Evolutionary conservation across 2,888 invertebrate species (phyloP).

Genomic region (Argynnis bischoffii): DNA sequence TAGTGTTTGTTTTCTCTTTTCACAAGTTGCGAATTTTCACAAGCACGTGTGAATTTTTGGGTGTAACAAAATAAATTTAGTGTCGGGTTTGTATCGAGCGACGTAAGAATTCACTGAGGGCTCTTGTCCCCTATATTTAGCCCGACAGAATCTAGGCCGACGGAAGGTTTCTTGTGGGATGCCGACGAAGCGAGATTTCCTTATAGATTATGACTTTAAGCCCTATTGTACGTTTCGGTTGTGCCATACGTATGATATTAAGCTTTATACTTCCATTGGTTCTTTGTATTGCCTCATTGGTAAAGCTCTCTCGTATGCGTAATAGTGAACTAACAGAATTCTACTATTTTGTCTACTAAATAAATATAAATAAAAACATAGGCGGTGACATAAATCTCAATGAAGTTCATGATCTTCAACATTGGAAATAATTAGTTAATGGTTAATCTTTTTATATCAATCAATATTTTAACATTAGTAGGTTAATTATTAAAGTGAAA

Average conservation of each 20-base stretch:
- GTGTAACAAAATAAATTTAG: conserved; percentile 7
- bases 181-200: conserved; percentile 34
- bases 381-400: too few species aligned
- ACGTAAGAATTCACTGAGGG: conserved; percentile 43
- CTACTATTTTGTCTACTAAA: too few species aligned
- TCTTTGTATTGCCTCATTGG: not conserved
- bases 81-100: conserved; percentile 20
- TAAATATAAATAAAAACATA: too few species aligned
- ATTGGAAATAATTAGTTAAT: too few species aligned
- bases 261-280: not conserved
- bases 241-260: conserved; percentile 11
- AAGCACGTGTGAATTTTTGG: conserved; percentile 5
- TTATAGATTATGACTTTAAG: conserved; percentile 29
- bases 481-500: too few species aligned
- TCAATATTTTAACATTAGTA: too few species aligned
- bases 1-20: conserved; percentile 16
- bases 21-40: conserved; percentile 13
- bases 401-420: too few species aligned
- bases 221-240: conserved; percentile 14
- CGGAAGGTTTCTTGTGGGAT: conserved; percentile 47
- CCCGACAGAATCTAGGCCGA: conserved; percentile 57
- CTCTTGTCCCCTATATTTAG: conserved; percentile 57
- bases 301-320: not conserved
- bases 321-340: too few species aligned
- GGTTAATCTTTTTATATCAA: too few species aligned